Evolutionary conservation across 2,113 vertebrate genomes (phyloP).

Genomic region (Onychorhynchus coronatus): DNA sequence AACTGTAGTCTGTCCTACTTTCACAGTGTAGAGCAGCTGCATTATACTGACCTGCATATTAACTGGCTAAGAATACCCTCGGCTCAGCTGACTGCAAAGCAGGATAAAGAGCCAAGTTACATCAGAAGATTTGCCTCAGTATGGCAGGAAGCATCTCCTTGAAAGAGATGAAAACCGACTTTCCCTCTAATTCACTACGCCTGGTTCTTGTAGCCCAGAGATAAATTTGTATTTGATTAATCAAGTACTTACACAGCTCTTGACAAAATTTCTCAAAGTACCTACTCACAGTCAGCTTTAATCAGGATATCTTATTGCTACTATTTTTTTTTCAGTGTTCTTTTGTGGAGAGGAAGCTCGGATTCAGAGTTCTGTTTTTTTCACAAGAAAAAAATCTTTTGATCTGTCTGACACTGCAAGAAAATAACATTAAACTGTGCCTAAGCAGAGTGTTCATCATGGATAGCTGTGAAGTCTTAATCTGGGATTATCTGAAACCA

Average conservation of each 20-base stretch:
- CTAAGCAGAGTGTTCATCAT: background rate
- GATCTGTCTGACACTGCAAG: background rate
- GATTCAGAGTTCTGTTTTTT: background rate
- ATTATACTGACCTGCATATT: constrained; percentile 4
- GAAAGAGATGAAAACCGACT: background rate
- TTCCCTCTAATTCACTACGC: background rate
- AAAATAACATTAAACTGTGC: constrained; percentile 4
- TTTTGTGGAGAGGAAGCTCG: background rate
- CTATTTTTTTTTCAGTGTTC: background rate
- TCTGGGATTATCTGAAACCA: background rate
- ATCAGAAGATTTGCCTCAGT: constrained; percentile 34
- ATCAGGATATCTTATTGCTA: background rate
- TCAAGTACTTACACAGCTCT: background rate
- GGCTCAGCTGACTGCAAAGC: constrained; percentile 37
- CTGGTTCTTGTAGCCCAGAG: background rate
- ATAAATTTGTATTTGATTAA: constrained; percentile 7
- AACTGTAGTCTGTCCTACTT: constrained; percentile 20
- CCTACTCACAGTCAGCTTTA: background rate
- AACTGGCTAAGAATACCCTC: constrained; percentile 27
- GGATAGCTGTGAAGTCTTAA: background rate
- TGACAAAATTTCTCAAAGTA: constrained; percentile 9
- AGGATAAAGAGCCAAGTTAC: constrained; percentile 19
- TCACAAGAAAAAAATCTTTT: background rate
- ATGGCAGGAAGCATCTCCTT: constrained; percentile 13
- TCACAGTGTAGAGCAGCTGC: background rate